These are phyloP conservation scores for Atta texana DNA, from an alignment of 1,140 invertebrate species.

Conservation along the genomic window DNA sequence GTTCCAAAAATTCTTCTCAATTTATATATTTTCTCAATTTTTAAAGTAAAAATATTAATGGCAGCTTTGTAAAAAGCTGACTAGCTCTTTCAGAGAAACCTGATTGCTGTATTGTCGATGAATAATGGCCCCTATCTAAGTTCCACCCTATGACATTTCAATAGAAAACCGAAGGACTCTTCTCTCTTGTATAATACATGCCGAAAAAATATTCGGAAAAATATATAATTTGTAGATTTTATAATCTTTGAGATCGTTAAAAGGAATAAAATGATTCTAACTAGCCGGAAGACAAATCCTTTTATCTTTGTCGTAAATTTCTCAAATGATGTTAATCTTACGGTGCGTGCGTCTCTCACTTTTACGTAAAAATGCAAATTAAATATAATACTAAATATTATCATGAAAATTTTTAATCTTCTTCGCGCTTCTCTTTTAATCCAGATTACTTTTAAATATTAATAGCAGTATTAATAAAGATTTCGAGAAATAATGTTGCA, in stretches of 20 bases:
- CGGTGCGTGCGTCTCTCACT: not conserved
- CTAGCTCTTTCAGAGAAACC: conserved; percentile 55
- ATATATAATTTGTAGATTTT: conserved; percentile 40
- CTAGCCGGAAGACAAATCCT: not conserved
- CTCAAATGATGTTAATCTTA: not conserved
- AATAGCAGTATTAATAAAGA: not conserved
- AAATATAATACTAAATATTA: not conserved
- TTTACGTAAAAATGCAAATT: conserved; percentile 3
- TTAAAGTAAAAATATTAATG: not conserved
- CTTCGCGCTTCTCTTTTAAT: not conserved
- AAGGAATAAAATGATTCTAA: conserved; percentile 26
- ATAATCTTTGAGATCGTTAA: not conserved
- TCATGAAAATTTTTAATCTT: not conserved
- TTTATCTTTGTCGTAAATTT: not conserved
- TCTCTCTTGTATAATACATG: conserved; percentile 20
- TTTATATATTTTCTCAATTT: not conserved
- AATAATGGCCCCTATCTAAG: conserved; percentile 46
- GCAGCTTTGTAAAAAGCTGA: conserved; percentile 2
- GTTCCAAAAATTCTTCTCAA: not conserved
- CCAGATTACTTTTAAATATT: not conserved
- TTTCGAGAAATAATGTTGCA: not conserved
- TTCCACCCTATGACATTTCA: conserved; percentile 54
- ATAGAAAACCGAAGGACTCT: not conserved
- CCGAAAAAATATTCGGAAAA: conserved; percentile 8
- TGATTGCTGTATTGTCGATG: conserved; percentile 74